Percentiles rank a stretch among this genome's conserved stretches.
These are phyloP conservation scores for Ginglymostoma cirratum DNA, from an alignment of 2,113 vertebrate genomes.

Conservation along the genomic window DNA sequence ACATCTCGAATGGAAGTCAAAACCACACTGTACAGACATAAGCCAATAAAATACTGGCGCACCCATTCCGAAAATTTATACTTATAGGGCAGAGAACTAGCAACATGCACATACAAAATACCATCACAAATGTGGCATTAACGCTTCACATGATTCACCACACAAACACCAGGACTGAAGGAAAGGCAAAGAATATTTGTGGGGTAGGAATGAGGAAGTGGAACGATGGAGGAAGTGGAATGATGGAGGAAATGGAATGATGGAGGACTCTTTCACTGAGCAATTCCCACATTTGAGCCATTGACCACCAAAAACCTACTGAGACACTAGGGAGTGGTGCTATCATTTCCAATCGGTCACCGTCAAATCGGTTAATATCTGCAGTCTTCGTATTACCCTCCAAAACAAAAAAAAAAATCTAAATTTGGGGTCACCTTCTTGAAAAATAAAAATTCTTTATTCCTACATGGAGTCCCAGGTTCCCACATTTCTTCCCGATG, in stretches of 20 bases:
- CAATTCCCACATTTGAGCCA: not conserved
- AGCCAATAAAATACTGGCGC: not conserved
- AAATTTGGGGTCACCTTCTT: not conserved
- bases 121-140: too few relatives aligned
- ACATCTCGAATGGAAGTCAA: not conserved
- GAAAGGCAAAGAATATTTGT: not conserved
- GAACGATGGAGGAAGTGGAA: too few relatives aligned
- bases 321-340: not conserved
- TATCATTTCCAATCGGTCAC: too few relatives aligned
- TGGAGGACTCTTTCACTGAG: not conserved
- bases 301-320: not conserved
- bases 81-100: not conserved
- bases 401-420: not conserved
- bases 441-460: not conserved
- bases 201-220: not conserved
- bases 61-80: not conserved
- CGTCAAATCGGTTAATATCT: too few relatives aligned
- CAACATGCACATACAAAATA: not conserved
- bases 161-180: not conserved
- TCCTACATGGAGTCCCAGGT: not conserved
- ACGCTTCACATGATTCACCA: not conserved
- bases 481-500: not conserved
- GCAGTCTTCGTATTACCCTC: not conserved
- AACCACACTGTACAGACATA: not conserved
- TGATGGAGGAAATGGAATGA: too few relatives aligned